Percentiles rank a stretch among this genome's conserved stretches.
Evolutionary conservation across 2,113 vertebrate genomes (phyloP).

Genomic region (Salvator merianae): DNA sequence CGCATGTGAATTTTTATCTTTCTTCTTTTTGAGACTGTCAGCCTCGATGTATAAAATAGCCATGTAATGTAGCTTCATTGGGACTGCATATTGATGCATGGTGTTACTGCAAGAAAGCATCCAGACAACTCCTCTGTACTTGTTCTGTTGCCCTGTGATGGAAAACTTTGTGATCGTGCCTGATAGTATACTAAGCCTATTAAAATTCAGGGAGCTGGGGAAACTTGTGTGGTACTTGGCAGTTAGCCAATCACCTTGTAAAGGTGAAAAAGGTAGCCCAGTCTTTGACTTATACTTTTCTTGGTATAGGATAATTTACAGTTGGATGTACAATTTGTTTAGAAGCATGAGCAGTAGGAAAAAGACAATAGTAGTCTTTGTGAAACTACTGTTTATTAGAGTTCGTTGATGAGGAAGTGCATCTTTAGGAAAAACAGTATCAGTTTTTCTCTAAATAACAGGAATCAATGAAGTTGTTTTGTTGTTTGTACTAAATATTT

Average conservation of each 20-base stretch:
- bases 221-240: neutral
- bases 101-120: neutral
- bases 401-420: neutral
- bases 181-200: neutral
- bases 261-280: neutral
- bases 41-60: too few species aligned
- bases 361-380: neutral
- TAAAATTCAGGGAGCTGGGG: neutral
- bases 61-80: neutral
- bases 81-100: neutral
- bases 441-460: conserved; percentile 2
- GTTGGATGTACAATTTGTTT: neutral
- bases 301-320: neutral
- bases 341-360: neutral
- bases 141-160: neutral
- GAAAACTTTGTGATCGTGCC: neutral
- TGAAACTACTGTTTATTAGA: neutral
- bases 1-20: neutral
- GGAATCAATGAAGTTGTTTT: neutral
- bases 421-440: neutral
- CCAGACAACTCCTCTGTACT: neutral
- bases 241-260: neutral
- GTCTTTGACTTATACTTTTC: neutral
- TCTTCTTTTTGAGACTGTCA: too few species aligned
- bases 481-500: neutral